phyloP scores from a whole-genome alignment of 2,888 invertebrate species.

The Sepiola atlantica region DNA sequence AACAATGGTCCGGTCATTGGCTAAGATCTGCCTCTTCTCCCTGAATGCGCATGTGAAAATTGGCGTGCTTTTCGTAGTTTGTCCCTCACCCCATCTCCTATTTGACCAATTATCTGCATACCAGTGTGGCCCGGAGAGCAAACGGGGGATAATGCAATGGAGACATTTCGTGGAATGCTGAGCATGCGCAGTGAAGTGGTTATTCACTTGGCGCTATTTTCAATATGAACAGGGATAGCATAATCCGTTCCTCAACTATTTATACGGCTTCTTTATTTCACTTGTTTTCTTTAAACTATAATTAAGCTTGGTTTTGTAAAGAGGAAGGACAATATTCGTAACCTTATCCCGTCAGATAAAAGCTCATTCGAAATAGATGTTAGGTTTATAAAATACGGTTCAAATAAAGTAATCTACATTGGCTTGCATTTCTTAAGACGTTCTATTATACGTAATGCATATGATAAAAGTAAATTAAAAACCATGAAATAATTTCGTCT shows the following conservation, averaged over 20 bases:
- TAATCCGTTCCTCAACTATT: background rate
- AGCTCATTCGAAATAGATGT: background rate
- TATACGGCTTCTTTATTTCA: background rate
- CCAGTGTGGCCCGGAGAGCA: background rate
- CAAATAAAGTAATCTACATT: background rate
- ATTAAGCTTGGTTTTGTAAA: background rate
- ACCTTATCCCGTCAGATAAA: background rate
- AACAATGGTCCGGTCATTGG: background rate
- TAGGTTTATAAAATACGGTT: background rate
- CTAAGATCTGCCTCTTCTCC: background rate
- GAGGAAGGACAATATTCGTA: no score
- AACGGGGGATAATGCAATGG: background rate
- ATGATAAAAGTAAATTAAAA: no score
- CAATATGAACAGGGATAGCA: background rate
- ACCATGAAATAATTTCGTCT: no score
- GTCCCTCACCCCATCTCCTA: background rate
- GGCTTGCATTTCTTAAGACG: no score
- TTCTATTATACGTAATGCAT: no score
- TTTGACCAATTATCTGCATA: constrained; percentile 8
- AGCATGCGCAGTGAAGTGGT: constrained; percentile 32
- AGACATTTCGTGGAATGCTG: background rate
- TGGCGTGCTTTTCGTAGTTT: background rate
- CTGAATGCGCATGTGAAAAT: constrained; percentile 11
- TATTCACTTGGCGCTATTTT: constrained; percentile 19
- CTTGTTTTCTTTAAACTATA: background rate